These are phyloP conservation scores for Tachina fera DNA, from an alignment of 2,888 invertebrate species.

Conservation along the genomic window DNA sequence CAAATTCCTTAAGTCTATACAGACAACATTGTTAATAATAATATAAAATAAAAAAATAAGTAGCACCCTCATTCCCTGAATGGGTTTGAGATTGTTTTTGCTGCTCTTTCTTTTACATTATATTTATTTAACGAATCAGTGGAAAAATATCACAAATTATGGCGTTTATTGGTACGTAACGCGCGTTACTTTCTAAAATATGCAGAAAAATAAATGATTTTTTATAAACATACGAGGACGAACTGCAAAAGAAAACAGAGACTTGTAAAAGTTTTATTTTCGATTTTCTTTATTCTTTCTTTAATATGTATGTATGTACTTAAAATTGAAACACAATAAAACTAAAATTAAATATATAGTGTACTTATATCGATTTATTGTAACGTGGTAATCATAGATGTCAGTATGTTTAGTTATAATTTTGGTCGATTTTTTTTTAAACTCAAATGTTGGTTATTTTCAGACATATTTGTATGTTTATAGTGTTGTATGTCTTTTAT, in stretches of 20 bases:
- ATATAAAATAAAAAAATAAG: conserved; percentile 44
- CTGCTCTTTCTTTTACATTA: not conserved
- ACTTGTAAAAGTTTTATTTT: conserved; percentile 46
- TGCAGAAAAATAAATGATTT: conserved; percentile 65
- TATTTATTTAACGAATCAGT: conserved; percentile 53
- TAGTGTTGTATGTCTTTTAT: conserved; percentile 14
- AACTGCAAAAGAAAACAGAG: conserved; percentile 55
- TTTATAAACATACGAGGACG: conserved; percentile 37
- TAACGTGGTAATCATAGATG: conserved; percentile 19
- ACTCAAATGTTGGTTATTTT: not conserved
- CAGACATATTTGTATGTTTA: conserved; percentile 31
- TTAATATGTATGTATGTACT: conserved; percentile 24
- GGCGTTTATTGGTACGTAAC: conserved; percentile 71
- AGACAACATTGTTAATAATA: conserved; percentile 33
- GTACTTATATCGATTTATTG: conserved; percentile 67
- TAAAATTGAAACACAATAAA: conserved; percentile 66
- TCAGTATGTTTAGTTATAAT: conserved; percentile 33
- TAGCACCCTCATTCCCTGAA: conserved; percentile 67
- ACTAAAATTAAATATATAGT: conserved; percentile 61
- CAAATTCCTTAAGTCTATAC: conserved; percentile 52
- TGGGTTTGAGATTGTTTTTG: conserved; percentile 39
- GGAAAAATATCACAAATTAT: conserved; percentile 71
- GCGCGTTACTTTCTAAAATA: conserved; percentile 71
- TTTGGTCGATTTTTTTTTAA: conserved; percentile 4
- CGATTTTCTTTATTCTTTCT: not conserved